Evolutionary conservation across 2,113 vertebrate genomes (phyloP).

Genomic region (Guaruba guarouba): DNA sequence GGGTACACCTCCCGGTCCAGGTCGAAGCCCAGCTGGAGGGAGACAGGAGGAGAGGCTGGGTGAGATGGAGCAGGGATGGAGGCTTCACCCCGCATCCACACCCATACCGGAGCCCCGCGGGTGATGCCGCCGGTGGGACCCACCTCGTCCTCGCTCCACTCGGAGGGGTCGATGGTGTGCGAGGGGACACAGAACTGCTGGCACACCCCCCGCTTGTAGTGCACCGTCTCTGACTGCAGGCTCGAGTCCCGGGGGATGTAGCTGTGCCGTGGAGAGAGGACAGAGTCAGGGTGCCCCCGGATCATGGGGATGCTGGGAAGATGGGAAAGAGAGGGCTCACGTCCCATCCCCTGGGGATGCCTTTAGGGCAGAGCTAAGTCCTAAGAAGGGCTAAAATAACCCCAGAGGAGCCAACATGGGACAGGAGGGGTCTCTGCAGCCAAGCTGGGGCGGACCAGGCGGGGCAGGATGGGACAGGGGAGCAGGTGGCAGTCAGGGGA

Average conservation of each 20-base stretch:
- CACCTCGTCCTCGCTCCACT: conserved; percentile 97
- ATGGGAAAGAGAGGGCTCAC: background rate
- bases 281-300: background rate
- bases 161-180: conserved; percentile 91
- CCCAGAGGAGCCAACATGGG: background rate
- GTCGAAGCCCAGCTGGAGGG: conserved; percentile 87
- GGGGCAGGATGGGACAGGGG: background rate
- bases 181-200: conserved; percentile 98
- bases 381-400: background rate
- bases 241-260: conserved; percentile 91
- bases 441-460: background rate
- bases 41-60: background rate
- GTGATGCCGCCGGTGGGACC: background rate
- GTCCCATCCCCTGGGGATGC: background rate
- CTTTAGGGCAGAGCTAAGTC: background rate
- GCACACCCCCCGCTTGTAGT: conserved; percentile 91
- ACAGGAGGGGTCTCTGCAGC: background rate
- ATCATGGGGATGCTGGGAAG: background rate
- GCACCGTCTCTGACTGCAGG: conserved; percentile 92
- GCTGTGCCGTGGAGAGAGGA: conserved; percentile 56
- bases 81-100: rapidly evolving
- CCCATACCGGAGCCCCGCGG: rapidly evolving
- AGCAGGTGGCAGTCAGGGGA: background rate
- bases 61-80: background rate
- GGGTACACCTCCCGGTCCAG: conserved; percentile 94